A percentile compares a stretch with the other conserved stretches of the same genome.
Evolutionary conservation across 2,113 vertebrate species (phyloP).

Genomic region (Fregetta grallaria): DNA sequence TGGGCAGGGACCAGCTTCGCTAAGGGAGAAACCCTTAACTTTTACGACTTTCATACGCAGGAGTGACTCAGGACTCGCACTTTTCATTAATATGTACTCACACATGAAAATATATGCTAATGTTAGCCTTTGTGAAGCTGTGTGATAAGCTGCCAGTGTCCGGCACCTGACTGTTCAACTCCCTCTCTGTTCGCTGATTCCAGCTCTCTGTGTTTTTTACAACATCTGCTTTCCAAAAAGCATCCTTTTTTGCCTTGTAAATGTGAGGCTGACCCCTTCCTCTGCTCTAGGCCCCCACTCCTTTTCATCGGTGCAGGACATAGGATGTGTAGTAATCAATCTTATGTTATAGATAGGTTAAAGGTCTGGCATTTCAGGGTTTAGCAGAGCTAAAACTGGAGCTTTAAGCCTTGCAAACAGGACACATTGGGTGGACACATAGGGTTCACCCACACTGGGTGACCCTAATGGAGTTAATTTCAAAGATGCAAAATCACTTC

Average conservation of each 20-base stretch:
- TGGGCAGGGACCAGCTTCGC: not conserved
- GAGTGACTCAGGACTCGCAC: not conserved
- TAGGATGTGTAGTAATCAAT: not conserved
- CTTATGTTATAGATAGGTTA: not conserved
- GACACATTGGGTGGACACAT: no score
- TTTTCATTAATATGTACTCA: not conserved
- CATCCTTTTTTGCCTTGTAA: not conserved
- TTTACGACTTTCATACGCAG: not conserved
- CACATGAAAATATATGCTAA: not conserved
- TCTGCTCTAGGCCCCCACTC: not conserved
- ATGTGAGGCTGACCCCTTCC: not conserved
- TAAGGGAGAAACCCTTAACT: not conserved
- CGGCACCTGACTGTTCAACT: not conserved
- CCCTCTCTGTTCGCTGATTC: not conserved
- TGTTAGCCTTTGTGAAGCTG: not conserved
- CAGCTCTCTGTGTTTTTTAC: not conserved
- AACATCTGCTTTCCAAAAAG: not conserved
- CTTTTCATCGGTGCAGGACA: not conserved
- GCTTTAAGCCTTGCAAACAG: not conserved
- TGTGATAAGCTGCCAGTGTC: not conserved
- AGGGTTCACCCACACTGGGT: not conserved
- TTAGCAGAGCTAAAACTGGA: not conserved
- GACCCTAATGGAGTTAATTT: not conserved
- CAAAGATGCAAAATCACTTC: not conserved
- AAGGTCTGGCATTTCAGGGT: not conserved